Percentiles rank a stretch among this genome's conserved stretches.
phyloP scores from a whole-genome alignment of 2,113 vertebrate species.

The Festucalex cinctus region DNA sequence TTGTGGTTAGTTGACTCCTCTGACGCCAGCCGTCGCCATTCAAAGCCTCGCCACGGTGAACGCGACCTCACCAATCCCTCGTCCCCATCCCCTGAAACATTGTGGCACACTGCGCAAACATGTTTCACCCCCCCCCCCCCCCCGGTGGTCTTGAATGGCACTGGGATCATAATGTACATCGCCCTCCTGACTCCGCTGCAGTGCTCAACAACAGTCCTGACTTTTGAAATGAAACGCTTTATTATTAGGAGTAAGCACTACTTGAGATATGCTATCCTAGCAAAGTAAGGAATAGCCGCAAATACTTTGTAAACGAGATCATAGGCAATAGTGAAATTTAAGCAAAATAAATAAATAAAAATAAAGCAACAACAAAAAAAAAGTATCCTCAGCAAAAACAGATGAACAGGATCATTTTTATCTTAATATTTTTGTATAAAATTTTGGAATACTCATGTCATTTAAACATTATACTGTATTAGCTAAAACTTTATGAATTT shows the following conservation, averaged over 20 bases:
- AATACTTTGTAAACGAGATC: too few species aligned
- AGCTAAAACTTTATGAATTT: too few species aligned
- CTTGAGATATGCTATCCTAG: neutral
- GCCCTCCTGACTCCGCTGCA: slow-evolving; percentile 70
- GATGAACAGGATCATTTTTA: too few species aligned
- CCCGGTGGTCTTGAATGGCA: slow-evolving; percentile 76
- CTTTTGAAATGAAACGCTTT: neutral
- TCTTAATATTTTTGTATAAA: too few species aligned
- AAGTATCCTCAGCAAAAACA: too few species aligned
- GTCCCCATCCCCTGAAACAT: slow-evolving; percentile 70
- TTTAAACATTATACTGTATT: too few species aligned
- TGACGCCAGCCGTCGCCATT: slow-evolving; percentile 76
- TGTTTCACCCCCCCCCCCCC: slow-evolving; percentile 75
- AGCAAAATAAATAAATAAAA: too few species aligned
- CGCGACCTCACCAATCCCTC: slow-evolving; percentile 54
- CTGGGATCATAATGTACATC: slow-evolving; percentile 66
- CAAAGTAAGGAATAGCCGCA: neutral
- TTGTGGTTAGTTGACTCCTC: slow-evolving; percentile 75
- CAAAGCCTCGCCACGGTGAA: slow-evolving; percentile 70
- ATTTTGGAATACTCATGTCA: too few species aligned
- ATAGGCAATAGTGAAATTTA: too few species aligned
- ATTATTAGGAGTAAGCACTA: too few species aligned
- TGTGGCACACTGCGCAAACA: slow-evolving; percentile 70
- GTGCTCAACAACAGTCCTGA: slow-evolving; percentile 54
- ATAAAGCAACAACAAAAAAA: too few species aligned